Evolutionary conservation across 1,140 invertebrate species (phyloP).

Genomic region (Trinorchestia longiramus): DNA sequence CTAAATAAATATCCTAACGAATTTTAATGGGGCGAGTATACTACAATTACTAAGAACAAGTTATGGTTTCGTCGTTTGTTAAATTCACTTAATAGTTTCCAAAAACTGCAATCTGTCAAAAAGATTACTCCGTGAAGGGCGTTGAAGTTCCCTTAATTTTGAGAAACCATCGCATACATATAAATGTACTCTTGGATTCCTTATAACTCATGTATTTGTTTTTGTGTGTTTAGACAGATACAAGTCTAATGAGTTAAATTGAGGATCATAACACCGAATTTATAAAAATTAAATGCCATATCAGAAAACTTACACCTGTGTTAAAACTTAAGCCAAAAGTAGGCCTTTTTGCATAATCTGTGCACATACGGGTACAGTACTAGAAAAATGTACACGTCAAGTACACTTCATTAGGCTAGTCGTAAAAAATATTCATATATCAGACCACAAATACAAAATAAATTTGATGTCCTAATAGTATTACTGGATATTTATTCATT

Average conservation of each 20-base stretch:
- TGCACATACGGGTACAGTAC: too few relatives aligned
- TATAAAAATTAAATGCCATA: too few relatives aligned
- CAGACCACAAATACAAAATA: neutral
- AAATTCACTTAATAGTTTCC: neutral
- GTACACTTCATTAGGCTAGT: neutral
- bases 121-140: neutral
- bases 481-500: neutral
- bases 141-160: neutral
- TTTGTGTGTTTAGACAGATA: too few relatives aligned
- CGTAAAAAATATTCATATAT: neutral
- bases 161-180: neutral
- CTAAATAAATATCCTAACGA: neutral
- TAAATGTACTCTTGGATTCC: too few relatives aligned
- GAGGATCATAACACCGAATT: too few relatives aligned
- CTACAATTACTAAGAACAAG: too few relatives aligned
- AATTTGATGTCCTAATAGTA: neutral
- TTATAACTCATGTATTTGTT: too few relatives aligned
- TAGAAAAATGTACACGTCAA: neutral
- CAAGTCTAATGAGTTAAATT: too few relatives aligned
- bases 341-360: too few relatives aligned
- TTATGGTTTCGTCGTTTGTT: too few relatives aligned
- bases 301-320: too few relatives aligned
- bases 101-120: neutral
- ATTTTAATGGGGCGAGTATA: neutral
- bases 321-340: too few relatives aligned